Evolutionary conservation across 2,797 vertebrate species (phyloP), one percentile per base, ranked within the genome.

Genomic region (Diplodus puntazzo): DNA sequence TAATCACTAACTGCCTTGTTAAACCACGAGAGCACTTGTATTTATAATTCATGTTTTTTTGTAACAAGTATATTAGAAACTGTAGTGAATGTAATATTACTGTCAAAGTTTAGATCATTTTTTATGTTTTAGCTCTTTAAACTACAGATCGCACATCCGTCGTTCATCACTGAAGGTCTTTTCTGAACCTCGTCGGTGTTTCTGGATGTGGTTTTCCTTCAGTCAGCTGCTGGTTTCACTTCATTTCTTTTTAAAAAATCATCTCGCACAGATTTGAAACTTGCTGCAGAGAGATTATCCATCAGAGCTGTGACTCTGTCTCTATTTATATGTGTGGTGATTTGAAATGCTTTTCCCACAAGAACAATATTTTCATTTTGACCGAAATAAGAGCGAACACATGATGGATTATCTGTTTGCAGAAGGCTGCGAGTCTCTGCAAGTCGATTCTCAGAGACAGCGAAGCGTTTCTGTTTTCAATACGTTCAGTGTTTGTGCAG

Each of bases 21-120:
- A 21, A 14, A 52, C 8, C n/a, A 3, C 5, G n/a, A 72, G 0
- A 55, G 57, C 71, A 59, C 64, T 70, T 75, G 2, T 48, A 45
- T 75, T 78, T 55, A 18, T 66, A 25, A 46, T 39, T 13, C 5
- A 52, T 23, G 1, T 63, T 69, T 16, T 75, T 62, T 53, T 45
- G 18, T 20, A 63, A 52, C 5, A 58, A 27, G 25, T 27, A 25
- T 42, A 18, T 39, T 16, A 12, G n/a, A 12, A 53, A 68, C 46
- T 61, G 7, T n/a, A 34, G 34, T 34, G 34, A 34, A 34, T 7
- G 7, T 34, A 34, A 34, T 7, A 17, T 20, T 12, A 1, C 25
- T 5, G 17, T 30, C 16, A 12, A 17, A 21, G 27, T 20, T 43
- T 20, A 27, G 3, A 6, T 8, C 34, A 10, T 9, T 1, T 27